Evolutionary conservation across 2,797 vertebrate species (phyloP).

Genomic region (Notoglanidium macrostoma): DNA sequence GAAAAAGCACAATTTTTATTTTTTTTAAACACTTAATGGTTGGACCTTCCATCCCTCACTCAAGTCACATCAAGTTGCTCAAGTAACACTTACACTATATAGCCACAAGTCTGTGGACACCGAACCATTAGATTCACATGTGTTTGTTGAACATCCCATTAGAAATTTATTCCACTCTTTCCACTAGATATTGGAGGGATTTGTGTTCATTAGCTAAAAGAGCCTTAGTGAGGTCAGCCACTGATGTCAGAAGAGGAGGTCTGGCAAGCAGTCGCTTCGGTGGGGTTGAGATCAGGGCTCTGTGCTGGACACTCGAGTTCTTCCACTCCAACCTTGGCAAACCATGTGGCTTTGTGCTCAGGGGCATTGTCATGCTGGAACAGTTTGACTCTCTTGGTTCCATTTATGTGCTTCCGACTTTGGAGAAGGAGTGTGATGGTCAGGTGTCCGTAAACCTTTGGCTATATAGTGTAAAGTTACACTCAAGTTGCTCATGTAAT

Average conservation of each 20-base stretch:
- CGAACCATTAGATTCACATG: not conserved
- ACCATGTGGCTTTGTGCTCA: not conserved
- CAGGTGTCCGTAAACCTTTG: not conserved
- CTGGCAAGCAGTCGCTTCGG: not conserved
- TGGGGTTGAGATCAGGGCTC: not conserved
- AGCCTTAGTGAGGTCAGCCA: not conserved
- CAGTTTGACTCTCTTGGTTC: not conserved
- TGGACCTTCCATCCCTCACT: not conserved
- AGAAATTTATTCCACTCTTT: not conserved
- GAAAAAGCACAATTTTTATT: not conserved
- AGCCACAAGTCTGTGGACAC: not conserved
- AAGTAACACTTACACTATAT: not conserved
- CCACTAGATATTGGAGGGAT: not conserved
- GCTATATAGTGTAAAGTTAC: not conserved
- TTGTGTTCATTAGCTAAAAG: not conserved
- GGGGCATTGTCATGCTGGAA: not conserved
- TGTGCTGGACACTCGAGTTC: not conserved
- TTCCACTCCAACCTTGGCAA: not conserved
- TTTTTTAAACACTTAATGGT: not conserved
- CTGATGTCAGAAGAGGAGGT: not conserved
- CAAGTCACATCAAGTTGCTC: not conserved
- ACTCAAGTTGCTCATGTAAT: not conserved
- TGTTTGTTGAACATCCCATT: not conserved
- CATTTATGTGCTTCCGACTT: not conserved
- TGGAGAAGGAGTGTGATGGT: not conserved